Evolutionary conservation across 2,888 invertebrate genomes (phyloP), one percentile per base, ranked within the genome.

Genomic region (Muscina levida): DNA sequence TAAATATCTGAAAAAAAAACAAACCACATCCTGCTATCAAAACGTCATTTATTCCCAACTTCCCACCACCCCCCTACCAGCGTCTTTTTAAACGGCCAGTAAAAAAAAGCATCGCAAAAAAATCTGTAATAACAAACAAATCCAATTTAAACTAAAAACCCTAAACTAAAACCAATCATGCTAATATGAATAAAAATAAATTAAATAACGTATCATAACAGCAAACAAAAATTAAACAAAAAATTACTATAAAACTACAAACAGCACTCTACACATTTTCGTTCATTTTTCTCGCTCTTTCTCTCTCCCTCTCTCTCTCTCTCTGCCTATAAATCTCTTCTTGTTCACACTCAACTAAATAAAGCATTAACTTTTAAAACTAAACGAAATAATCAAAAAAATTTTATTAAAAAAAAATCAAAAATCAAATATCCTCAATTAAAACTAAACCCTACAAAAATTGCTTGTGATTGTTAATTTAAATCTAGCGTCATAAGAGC

Each of bases 151-250:
- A 13, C 31, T 46, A 57, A 62, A 26, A 48, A 77, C 72, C 42
- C 77, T 73, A 84, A 82, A 74, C 79, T 70, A 62, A 80, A 82
- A 79, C 17, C 51, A 75, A 78, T 56, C 46, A 67, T 66, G 51
- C 59, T 44, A 66, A 65, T 19, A 4, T 13, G 70, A 83, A 75
- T 71, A 66, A 53, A 46, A 56, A 10, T 31, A 46, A 65, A 51
- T 73, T 22, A 72, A 82, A 83, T 80, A 71, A n/a, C n/a, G n/a
- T n/a, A n/a, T n/a, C n/a, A n/a, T n/a, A n/a, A n/a, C n/a, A n/a
- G n/a, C n/a, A n/a, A 70, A 68, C 39, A 44, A 66, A 42, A 77
- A 26, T 15, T 37, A 56, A 31, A 15, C 44, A 73, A 70, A 51
- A 17, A 11, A 37, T 42, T 67, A 73, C 51, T 59, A 56, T 48